Base-by-base conservation (phyloP, 2,888 invertebrate genomes). In the Miltochrista miniata region DNA sequence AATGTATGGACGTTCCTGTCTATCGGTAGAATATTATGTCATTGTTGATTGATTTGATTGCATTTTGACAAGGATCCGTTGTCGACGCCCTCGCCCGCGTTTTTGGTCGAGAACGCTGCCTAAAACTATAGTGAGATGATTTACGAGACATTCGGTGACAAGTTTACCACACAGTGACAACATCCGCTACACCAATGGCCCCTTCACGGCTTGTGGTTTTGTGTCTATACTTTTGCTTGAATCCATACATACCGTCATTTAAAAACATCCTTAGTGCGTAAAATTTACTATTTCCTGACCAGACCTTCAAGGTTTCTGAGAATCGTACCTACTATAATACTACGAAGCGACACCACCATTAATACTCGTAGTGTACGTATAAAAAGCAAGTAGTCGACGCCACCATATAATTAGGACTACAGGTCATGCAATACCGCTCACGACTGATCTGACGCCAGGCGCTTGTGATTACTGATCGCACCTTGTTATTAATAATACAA, bases 401-500 rank as follows among this genome's bases (percentile, higher is more conserved):
- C 51, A 51, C 57, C 36, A 58, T 12, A 45, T 70, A 65, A 68
- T 65, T 59, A 68, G 59, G 34, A 59, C 45, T 58, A 48, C 71
- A 54, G 71, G 63, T 63, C 71, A 70, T 68, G 66, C 42, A 18
- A 47, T 37, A 31, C 46, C 59, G 51, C 61, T 70, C 68, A 69
- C 68, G 68, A 70, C 45, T 45, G 37, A 48, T 47, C 49, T 55
- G 61, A 64, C 59, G 64, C 70, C 71, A 48, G 54, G 62, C 69
- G 66, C 68, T 57, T 70, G 18, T 51, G 42, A 59, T 59, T 59
- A 60, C 39, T 53, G 48, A 56, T 56, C 58, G 55, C 42, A 56
- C 14, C 41, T 55, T 39, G 51, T 56, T 59, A 64, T 68, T 68
- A 65, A 57, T 65, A 56, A 63, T 59, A 62, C 60, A 56, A 60